These are phyloP conservation scores for Antedon mediterranea DNA, from an alignment of 53 echinoderm and acorn worm species.

Conservation along the genomic window DNA sequence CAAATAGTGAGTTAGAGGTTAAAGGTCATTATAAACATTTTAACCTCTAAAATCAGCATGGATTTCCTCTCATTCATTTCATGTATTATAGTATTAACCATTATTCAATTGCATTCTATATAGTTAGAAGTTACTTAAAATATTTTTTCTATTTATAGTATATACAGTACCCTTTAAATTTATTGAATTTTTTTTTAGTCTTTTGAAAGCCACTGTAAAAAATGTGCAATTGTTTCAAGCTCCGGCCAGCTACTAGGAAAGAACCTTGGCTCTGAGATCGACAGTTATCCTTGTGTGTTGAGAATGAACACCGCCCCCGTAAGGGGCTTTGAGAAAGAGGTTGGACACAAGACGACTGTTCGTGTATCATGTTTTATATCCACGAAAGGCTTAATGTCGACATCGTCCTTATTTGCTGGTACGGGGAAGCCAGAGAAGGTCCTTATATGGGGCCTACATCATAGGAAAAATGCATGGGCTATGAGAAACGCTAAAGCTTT, in stretches of 20 bases:
- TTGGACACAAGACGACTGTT: slow-evolving; percentile 18
- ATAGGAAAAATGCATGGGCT: neutral
- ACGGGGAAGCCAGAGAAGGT: slow-evolving; percentile 19
- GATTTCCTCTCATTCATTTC: too few relatives aligned
- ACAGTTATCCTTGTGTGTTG: slow-evolving; percentile 13
- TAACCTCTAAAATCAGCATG: too few relatives aligned
- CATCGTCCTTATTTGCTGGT: slow-evolving; percentile 7
- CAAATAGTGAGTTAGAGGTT: too few relatives aligned
- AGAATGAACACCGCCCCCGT: slow-evolving; percentile 28
- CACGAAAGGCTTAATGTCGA: slow-evolving; percentile 12
- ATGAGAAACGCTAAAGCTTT: neutral
- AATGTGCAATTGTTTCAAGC: slow-evolving; percentile 34
- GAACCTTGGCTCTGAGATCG: slow-evolving; percentile 14
- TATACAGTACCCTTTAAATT: too few relatives aligned
- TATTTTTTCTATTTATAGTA: too few relatives aligned
- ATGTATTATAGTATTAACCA: too few relatives aligned
- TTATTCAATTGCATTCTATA: too few relatives aligned
- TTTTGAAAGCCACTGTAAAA: slow-evolving; percentile 23
- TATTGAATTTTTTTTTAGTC: slow-evolving; percentile 16
- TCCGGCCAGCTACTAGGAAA: slow-evolving; percentile 30
- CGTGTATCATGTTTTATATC: slow-evolving; percentile 27
- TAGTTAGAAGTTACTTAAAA: too few relatives aligned
- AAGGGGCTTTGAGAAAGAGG: slow-evolving; percentile 24
- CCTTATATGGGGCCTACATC: slow-evolving; percentile 22
- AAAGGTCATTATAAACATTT: too few relatives aligned